phyloP scores from a whole-genome alignment of 2,888 invertebrate species.

The Epistrophe grossulariae region DNA sequence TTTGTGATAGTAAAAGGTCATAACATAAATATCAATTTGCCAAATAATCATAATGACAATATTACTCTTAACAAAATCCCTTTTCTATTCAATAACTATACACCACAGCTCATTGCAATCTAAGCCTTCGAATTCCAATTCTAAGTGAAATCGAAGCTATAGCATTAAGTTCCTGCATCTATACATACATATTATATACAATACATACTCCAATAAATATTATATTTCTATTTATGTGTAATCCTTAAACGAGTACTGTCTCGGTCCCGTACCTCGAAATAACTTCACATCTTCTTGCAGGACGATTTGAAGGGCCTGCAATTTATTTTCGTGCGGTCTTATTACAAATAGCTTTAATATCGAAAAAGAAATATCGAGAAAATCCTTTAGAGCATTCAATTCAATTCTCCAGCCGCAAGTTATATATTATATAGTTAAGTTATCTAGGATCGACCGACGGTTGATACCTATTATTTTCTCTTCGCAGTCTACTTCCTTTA shows the following conservation, averaged over 20 bases:
- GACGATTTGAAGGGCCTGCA: slow-evolving; percentile 20
- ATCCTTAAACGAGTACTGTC: slow-evolving; percentile 23
- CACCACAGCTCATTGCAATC: background rate
- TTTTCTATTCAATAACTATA: background rate
- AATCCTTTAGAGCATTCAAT: slow-evolving; percentile 22
- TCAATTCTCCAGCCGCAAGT: slow-evolving; percentile 10
- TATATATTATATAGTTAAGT: slow-evolving; percentile 7
- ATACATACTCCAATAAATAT: slow-evolving; percentile 10
- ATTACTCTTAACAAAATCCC: slow-evolving; percentile 22
- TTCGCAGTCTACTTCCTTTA: slow-evolving; percentile 42
- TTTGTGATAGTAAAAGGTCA: slow-evolving; percentile 1
- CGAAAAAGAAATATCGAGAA: slow-evolving; percentile 5
- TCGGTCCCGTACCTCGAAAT: background rate
- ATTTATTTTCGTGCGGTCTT: slow-evolving; percentile 28
- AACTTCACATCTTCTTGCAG: slow-evolving; percentile 13
- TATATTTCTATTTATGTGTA: slow-evolving; percentile 24
- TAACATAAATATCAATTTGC: slow-evolving; percentile 8
- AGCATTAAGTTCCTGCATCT: background rate
- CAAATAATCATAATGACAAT: slow-evolving; percentile 14
- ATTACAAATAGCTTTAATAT: slow-evolving; percentile 28
- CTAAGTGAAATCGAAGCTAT: slow-evolving; percentile 16
- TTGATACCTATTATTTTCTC: slow-evolving; percentile 31
- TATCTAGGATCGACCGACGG: slow-evolving; percentile 35
- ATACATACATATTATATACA: too few relatives aligned
- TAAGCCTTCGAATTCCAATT: background rate